phyloP scores from a whole-genome alignment of 1,140 invertebrate genomes.

The Trissolcus basalis region DNA sequence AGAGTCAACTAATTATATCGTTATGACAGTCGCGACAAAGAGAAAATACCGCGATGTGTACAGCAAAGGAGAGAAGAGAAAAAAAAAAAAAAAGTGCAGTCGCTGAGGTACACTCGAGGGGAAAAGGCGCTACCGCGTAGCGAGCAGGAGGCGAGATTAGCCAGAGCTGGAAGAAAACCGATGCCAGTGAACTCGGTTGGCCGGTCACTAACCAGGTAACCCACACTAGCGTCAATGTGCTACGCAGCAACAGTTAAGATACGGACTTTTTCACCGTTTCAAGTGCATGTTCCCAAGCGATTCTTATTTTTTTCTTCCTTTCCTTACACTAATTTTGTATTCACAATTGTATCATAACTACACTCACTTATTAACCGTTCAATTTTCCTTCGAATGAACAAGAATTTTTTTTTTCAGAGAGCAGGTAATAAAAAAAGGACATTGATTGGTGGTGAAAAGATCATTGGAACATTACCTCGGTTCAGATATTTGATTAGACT shows the following conservation, averaged over 20 bases:
- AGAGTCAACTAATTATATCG: slow-evolving; percentile 41
- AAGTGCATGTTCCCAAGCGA: slow-evolving; percentile 58
- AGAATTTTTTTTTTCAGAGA: too few species aligned
- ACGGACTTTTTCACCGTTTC: slow-evolving; percentile 74
- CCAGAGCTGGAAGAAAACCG: slow-evolving; percentile 73
- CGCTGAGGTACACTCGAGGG: slow-evolving; percentile 8
- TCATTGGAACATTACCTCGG: too few species aligned
- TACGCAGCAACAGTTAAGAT: slow-evolving; percentile 70
- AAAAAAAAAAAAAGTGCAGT: slow-evolving; percentile 27
- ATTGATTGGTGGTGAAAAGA: too few species aligned
- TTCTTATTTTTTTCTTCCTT: slow-evolving; percentile 55
- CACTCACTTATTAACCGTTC: too few species aligned
- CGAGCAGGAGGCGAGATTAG: slow-evolving; percentile 67
- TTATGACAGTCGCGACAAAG: slow-evolving; percentile 5
- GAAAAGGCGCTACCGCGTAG: slow-evolving; percentile 15
- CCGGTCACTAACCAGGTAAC: slow-evolving; percentile 78
- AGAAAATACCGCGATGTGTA: slow-evolving; percentile 36
- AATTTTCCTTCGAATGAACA: not conserved
- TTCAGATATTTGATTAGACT: slow-evolving; percentile 16
- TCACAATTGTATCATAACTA: too few species aligned
- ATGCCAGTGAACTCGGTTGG: slow-evolving; percentile 77
- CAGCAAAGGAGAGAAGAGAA: slow-evolving; percentile 24
- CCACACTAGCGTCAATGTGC: slow-evolving; percentile 75
- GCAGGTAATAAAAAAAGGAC: too few species aligned
- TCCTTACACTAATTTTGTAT: slow-evolving; percentile 46